Conservation (phyloP, 2,888 invertebrate genomes). For the Drosophila anomalipes region DNA sequence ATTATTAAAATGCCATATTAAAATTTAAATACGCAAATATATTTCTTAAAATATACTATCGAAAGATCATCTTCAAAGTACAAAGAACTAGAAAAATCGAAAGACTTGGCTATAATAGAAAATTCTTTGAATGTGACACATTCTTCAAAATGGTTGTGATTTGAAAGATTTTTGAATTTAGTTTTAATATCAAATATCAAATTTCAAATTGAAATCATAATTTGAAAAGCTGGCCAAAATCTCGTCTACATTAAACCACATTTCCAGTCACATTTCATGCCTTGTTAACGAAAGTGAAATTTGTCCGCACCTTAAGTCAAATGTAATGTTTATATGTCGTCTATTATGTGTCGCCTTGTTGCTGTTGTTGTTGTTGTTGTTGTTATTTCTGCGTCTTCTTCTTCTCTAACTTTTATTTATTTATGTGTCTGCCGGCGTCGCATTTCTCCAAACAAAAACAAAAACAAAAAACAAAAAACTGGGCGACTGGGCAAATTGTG, state of each 20-base stretch:
- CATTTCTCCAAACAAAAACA: constrained; percentile 65
- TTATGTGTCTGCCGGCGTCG: constrained; percentile 61
- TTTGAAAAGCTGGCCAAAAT: background rate
- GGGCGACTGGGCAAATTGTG: constrained; percentile 46
- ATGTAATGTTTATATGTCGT: constrained; percentile 44
- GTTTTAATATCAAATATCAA: background rate
- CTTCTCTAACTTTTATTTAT: constrained; percentile 58
- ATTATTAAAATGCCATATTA: background rate
- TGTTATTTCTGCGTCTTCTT: constrained; percentile 14
- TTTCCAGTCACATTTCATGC: constrained; percentile 39
- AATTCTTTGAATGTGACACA: background rate
- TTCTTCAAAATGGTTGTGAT: rapidly evolving
- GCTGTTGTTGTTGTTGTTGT: constrained; percentile 13
- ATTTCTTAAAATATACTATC: background rate
- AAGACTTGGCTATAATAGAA: background rate
- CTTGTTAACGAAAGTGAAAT: constrained; percentile 65
- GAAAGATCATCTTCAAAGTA: background rate
- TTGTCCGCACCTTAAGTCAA: constrained; percentile 41
- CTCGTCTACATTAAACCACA: constrained; percentile 15
- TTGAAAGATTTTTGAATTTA: background rate
- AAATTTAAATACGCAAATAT: background rate
- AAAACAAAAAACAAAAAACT: constrained; percentile 46
- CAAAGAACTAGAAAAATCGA: background rate
- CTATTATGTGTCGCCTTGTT: constrained; percentile 36
- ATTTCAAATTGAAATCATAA: background rate